Conservation (phyloP, 2,113 vertebrate species). For the Herpetotheres cachinnans region DNA sequence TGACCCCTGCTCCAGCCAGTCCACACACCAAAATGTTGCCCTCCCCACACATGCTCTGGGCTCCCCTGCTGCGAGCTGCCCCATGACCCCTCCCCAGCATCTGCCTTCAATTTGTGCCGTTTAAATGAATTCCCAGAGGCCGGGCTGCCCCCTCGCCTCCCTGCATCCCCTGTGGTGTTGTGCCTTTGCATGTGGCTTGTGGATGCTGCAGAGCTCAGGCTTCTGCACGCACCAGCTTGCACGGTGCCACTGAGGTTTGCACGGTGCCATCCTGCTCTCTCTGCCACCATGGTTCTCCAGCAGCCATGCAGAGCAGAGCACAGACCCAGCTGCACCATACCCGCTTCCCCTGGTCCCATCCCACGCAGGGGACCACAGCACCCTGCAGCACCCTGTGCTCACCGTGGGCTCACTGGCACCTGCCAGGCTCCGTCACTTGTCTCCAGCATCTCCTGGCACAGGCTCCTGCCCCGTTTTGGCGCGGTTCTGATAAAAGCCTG, state of each 20-base stretch:
- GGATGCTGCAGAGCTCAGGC: background rate
- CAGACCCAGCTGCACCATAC: background rate
- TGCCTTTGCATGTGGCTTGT: fast-evolving
- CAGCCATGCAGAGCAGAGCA: background rate
- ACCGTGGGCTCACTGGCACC: background rate
- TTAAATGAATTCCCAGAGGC: background rate
- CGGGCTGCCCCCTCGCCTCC: background rate
- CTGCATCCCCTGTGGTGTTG: fast-evolving
- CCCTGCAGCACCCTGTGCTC: background rate
- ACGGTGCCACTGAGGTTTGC: background rate
- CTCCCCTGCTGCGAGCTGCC: background rate
- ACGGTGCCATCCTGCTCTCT: background rate
- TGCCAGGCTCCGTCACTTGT: background rate
- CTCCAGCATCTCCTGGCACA: background rate
- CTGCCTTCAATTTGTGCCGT: fast-evolving
- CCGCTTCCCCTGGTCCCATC: fast-evolving
- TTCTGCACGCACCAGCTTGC: background rate
- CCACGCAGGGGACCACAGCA: fast-evolving
- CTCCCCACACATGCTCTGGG: background rate
- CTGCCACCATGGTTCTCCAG: background rate
- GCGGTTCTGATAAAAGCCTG: fast-evolving
- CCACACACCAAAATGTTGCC: background rate
- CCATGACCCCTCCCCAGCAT: background rate
- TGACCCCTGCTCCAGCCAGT: background rate
- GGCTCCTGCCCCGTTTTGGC: background rate